A percentile compares a stretch with the other conserved stretches of the same genome.
Evolutionary conservation across 2,797 vertebrate genomes (phyloP).

Genomic region (Parauchenoglanis ngamensis): DNA sequence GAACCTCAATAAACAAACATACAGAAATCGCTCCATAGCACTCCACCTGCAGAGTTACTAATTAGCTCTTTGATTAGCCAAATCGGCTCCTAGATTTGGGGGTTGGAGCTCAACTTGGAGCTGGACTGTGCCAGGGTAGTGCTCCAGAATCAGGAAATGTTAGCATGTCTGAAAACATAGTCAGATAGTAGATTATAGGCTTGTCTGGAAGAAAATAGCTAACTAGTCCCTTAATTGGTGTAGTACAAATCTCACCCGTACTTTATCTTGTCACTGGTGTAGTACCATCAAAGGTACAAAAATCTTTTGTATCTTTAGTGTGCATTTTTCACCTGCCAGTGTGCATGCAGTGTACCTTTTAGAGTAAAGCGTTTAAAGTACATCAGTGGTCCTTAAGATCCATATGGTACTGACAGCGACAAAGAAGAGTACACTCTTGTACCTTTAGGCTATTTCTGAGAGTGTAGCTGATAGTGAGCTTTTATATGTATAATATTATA

Average conservation of each 20-base stretch:
- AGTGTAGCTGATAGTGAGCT: not conserved
- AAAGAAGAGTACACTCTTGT: not conserved
- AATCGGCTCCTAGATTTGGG: conserved; percentile 20
- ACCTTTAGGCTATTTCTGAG: not conserved
- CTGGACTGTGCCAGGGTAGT: not conserved
- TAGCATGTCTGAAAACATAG: not conserved
- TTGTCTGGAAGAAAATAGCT: conserved; percentile 14
- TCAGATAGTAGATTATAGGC: conserved; percentile 3
- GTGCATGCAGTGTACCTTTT: not conserved
- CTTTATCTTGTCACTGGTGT: conserved; percentile 12
- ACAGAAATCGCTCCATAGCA: conserved; percentile 45
- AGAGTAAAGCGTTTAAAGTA: not conserved
- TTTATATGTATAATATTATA: not conserved
- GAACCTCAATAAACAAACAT: conserved; percentile 54
- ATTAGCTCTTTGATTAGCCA: conserved; percentile 8
- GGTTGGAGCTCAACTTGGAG: not conserved
- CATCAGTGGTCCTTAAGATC: no score
- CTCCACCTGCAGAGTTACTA: not conserved
- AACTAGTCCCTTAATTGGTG: not conserved
- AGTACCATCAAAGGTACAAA: not conserved
- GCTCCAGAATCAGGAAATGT: not conserved
- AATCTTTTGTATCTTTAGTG: conserved; percentile 1
- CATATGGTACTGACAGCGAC: not conserved
- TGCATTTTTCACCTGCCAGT: not conserved
- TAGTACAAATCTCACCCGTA: not conserved